Evolutionary conservation across 1,140 invertebrate genomes (phyloP), one percentile per base, ranked within the genome.

Genomic region (Drosophila orena): DNA sequence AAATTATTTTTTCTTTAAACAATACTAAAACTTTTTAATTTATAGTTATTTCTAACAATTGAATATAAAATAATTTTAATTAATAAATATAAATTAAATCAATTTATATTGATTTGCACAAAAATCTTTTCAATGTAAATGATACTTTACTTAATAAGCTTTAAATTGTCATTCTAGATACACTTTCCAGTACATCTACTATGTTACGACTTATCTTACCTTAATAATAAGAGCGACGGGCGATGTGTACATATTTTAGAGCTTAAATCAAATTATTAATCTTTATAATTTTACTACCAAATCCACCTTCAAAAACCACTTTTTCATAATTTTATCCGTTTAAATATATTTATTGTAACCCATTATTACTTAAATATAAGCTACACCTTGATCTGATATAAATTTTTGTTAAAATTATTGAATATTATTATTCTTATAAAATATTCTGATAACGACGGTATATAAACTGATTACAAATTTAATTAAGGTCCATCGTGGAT

Each of bases 111-210:
- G 64, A 58, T 58, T 66, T 66, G 64, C 64, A 58, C 64, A 66
- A 66, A 68, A 68, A 68, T 58, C 64, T 68, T 68, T 68, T 68
- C 55, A 68, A 68, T 59, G 64, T 68, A 68, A 94, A 92, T 94
- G 93, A 94, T 92, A 83, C 93, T 94, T 91, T 93, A 77, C 80
- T 81, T 90, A 90, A 81, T 85, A 94, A 94, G 92, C 92, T 94
- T 91, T 93, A 93, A 90, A 92, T 93, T n/a, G n/a, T n/a, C n/a
- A n/a, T n/a, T n/a, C n/a, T n/a, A n/a, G n/a, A n/a, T n/a, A n/a
- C n/a, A n/a, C 92, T 93, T 95, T 95, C 94, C 94, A 94, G 93
- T 95, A 95, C 91, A 90, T 93, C 94, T 94, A 95, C 94, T 95
- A 93, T 95, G 95, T 95, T 95, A 95, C 94, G 94, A 95, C 94